phyloP scores from a whole-genome alignment of 2,797 vertebrate species.

The Hirundo rustica region DNA sequence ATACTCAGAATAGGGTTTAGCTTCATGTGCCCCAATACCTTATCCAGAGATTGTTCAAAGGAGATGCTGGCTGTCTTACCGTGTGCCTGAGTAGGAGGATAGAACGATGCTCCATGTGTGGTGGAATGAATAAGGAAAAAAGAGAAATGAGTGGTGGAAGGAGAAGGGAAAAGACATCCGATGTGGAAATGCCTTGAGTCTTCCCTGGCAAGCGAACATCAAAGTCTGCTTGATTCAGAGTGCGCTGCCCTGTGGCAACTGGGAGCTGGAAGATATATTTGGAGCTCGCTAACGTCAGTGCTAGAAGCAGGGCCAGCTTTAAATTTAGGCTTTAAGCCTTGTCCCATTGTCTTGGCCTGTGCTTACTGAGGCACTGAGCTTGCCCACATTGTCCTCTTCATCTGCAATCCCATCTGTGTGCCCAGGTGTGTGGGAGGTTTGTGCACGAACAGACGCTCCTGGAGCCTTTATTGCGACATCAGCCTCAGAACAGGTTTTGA shows the following conservation, averaged over 20 bases:
- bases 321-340: background rate
- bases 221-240: background rate
- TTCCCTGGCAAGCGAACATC: background rate
- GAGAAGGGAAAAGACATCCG: background rate
- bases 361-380: background rate
- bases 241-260: background rate
- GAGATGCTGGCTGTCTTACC: background rate
- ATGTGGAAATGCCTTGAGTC: background rate
- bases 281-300: background rate
- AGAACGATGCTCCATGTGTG: accelerated
- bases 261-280: background rate
- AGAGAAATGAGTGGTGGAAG: background rate
- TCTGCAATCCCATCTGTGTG: background rate
- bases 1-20: background rate
- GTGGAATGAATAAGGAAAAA: background rate
- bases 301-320: background rate
- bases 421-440: too few relatives aligned
- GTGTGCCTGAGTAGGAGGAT: background rate
- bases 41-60: background rate
- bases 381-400: background rate
- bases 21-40: background rate
- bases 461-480: too few relatives aligned
- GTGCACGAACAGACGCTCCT: too few relatives aligned
- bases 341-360: background rate
- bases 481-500: too few relatives aligned